Base-by-base conservation (phyloP, 2,888 invertebrate genomes). In the Rhagonycha lutea region DNA sequence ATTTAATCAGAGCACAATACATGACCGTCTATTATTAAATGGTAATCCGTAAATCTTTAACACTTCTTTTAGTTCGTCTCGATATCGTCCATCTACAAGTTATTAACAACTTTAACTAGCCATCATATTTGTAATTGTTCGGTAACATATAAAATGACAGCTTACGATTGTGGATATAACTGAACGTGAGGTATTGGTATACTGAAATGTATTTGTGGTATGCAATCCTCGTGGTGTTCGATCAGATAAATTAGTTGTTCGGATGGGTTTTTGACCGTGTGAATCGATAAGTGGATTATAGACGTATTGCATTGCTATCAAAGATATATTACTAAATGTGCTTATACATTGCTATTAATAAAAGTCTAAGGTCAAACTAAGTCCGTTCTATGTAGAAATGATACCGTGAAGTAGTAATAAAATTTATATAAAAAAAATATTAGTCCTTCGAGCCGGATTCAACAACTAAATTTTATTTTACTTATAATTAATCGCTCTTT, bases 241-340 rank as follows among this genome's bases (percentile, higher is more conserved):
- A 86, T 86, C 86, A 86, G 86, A 86, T 86, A 86, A 86, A 83
- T 84, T 84, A 82, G 84, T 83, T 82, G 85, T 82, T 83, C 83
- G 82, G 85, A 85, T 86, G 85, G 85, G 85, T 85, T 86, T 86
- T 86, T 86, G 86, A 86, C 86, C 86, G 86, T 86, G 86, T 86
- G 86, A 86, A 86, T 86, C 86, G 86, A 86, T 86, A 86, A 86
- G 84, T 85, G 85, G 85, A 85, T 86, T 86, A 85, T 83, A 82
- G 84, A 84, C 84, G 83, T 83, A 83, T 83, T 80, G 77, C 77
- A 79, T 79, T 81, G 78, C 61, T 70, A 78, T 72, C 68, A 23
- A 78, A 61, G 61, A 72, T 72, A 69, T 70, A 68, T 76, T 75
- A 63, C 73, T 74, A 79, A 76, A 76, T 79, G 75, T 77, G 74